Base-by-base conservation (phyloP, 37 sponge, comb jelly and placozoan species). In the Cladorhizidae sp. region DNA sequence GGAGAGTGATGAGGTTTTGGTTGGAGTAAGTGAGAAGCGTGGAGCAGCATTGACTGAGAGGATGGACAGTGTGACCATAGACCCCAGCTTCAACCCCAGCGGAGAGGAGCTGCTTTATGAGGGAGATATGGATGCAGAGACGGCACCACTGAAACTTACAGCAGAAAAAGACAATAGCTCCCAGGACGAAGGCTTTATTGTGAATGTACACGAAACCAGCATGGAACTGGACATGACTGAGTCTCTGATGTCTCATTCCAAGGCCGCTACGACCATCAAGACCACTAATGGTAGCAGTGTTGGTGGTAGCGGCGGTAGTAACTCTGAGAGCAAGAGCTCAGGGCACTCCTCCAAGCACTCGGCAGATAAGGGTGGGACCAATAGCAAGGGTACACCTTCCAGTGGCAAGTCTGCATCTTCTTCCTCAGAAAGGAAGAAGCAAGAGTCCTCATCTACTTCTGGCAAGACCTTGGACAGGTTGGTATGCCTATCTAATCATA, bases 31-130 rank as follows among this genome's bases (percentile, higher is more conserved):
- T 31, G 54, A 11, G 0, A 35, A 39, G 0, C 11, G 50, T 40
- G 8, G 9, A 45, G 70, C 25, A 15, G 28, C 39, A n/a, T 7
- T 15, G 25, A 1, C 74, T 45, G 74, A 52, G 31, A n/a, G 74
- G 6, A 15, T 43, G 22, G 85, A 85, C 26, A 85, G 85, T 77
- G 83, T 73, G 0, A 56, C 36, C 2, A 67, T 84, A 39, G 85
- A 84, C 72, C 54, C 77, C 8, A 77, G 78, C 32, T 85, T 39
- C 56, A 57, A 77, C 1, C 85, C 85, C 5, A 78, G 57, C 15
- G 36, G 40, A 11, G 85, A 85, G 36, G 85, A 85, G 37, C 71
- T 77, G 36, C 72, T 85, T 22, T 85, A 85, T 29, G 85, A 85
- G 33, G 85, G 85, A 20, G 85, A 85, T 50, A 57, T 76, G 15